A percentile compares a stretch with the other conserved stretches of the same genome.
phyloP scores from a whole-genome alignment of 2,797 vertebrate species.

The Gymnocypris eckloni region DNA sequence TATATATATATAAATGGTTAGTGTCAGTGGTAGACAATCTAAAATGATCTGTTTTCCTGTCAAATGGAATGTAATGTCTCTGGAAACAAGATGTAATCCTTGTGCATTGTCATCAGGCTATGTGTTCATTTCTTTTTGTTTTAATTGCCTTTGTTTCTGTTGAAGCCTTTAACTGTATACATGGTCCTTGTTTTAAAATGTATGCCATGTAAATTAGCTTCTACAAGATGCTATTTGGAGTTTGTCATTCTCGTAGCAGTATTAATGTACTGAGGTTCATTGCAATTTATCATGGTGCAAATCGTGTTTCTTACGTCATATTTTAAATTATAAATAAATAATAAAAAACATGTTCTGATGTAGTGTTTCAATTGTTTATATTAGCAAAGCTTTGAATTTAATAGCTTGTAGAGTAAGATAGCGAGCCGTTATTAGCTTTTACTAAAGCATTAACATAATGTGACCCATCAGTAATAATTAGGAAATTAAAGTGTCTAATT shows the following conservation, averaged over 20 bases:
- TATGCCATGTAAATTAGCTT: constrained; percentile 38
- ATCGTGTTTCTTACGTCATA: constrained; percentile 6
- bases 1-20: not conserved
- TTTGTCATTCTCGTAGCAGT: constrained; percentile 30
- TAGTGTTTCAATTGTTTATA: constrained; percentile 56
- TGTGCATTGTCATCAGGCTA: not conserved
- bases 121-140: constrained; percentile 5
- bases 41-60: not conserved
- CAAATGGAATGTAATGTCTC: not conserved
- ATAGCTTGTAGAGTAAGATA: constrained; percentile 65
- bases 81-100: not conserved
- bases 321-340: constrained; percentile 32
- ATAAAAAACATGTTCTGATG: not conserved
- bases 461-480: constrained; percentile 81
- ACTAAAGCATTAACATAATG: constrained; percentile 67
- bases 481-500: constrained; percentile 66
- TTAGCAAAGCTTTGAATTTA: constrained; percentile 54
- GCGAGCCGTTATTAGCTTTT: constrained; percentile 58
- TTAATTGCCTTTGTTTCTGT: constrained; percentile 26
- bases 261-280: constrained; percentile 29
- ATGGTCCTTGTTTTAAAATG: constrained; percentile 16
- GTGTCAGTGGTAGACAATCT: not conserved
- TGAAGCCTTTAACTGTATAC: constrained; percentile 15
- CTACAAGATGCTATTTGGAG: constrained; percentile 1
- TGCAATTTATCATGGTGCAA: constrained; percentile 45